Evolutionary conservation across 2,113 vertebrate species (phyloP).

Genomic region (Pangasianodon hypophthalmus): DNA sequence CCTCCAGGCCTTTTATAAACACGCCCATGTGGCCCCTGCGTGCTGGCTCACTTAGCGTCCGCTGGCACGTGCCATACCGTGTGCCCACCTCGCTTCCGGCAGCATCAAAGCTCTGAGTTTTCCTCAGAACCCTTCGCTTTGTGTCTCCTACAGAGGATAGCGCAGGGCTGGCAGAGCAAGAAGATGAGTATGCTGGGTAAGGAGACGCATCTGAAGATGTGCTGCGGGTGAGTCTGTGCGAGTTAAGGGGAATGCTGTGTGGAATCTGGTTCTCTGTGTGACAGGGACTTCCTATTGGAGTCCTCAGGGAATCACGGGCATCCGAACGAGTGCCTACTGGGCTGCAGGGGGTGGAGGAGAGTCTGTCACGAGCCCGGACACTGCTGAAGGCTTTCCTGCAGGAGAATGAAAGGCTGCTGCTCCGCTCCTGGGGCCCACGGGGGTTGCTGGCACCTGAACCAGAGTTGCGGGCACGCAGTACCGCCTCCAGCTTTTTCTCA

Average conservation of each 20-base stretch:
- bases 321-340: slow-evolving; percentile 21
- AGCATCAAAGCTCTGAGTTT: slow-evolving; percentile 80
- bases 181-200: slow-evolving; percentile 40
- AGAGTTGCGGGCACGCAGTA: slow-evolving; percentile 65
- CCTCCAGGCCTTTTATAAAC: slow-evolving; percentile 79
- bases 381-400: slow-evolving; percentile 54
- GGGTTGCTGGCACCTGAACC: not conserved
- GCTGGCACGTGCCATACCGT: slow-evolving; percentile 69
- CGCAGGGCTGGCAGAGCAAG: slow-evolving; percentile 54
- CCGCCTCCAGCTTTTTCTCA: slow-evolving; percentile 80
- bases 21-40: slow-evolving; percentile 73
- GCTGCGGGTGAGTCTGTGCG: slow-evolving; percentile 54
- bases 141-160: slow-evolving; percentile 42
- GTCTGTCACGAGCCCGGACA: slow-evolving; percentile 62
- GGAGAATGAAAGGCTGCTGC: slow-evolving; percentile 53
- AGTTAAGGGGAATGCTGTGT: slow-evolving; percentile 49
- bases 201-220: slow-evolving; percentile 61
- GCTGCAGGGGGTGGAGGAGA: slow-evolving; percentile 56
- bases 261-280: slow-evolving; percentile 47
- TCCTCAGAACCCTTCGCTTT: slow-evolving; percentile 70
- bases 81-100: slow-evolving; percentile 66
- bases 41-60: slow-evolving; percentile 70
- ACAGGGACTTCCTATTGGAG: slow-evolving; percentile 24
- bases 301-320: slow-evolving; percentile 39
- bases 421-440: slow-evolving; percentile 62